Percentiles rank a stretch among this genome's conserved stretches.
Evolutionary conservation across 1,140 invertebrate species (phyloP).

Genomic region (Brachionus koreanus): DNA sequence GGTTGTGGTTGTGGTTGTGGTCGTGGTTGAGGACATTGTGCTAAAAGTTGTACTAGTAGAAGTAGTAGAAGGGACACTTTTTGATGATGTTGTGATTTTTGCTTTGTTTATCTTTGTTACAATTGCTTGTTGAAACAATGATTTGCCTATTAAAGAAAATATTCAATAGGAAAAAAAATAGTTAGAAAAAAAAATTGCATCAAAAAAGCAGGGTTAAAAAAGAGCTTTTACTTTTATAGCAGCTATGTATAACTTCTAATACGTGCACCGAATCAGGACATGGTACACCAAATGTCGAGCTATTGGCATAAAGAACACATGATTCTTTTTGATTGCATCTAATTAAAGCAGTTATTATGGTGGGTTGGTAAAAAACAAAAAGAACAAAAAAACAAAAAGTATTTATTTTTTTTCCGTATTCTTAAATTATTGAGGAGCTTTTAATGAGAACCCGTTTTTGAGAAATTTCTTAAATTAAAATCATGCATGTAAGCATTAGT

Average conservation of each 20-base stretch:
- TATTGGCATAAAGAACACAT: conserved; percentile 27
- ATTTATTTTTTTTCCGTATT: neutral
- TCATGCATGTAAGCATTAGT: conserved; percentile 5
- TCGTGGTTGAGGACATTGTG: too few relatives aligned
- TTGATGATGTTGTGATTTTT: neutral
- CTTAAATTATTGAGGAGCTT: neutral
- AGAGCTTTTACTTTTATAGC: conserved; percentile 15
- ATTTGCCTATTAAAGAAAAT: neutral
- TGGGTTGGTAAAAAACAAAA: too few relatives aligned
- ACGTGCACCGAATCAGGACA: conserved; percentile 39
- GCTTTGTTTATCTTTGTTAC: neutral
- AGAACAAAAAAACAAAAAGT: too few relatives aligned
- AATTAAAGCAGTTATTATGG: neutral
- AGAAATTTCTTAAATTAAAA: neutral
- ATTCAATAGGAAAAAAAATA: neutral
- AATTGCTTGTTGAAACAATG: neutral
- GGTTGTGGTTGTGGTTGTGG: neutral
- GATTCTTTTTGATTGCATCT: conserved; percentile 40
- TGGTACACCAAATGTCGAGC: conserved; percentile 27
- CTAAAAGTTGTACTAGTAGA: neutral
- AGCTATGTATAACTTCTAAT: conserved; percentile 25
- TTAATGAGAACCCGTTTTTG: neutral
- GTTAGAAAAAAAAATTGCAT: neutral
- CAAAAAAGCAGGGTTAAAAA: neutral
- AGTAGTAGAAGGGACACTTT: neutral